These are phyloP conservation scores for Noctua pronuba DNA, from an alignment of 2,888 invertebrate species.

Conservation along the genomic window DNA sequence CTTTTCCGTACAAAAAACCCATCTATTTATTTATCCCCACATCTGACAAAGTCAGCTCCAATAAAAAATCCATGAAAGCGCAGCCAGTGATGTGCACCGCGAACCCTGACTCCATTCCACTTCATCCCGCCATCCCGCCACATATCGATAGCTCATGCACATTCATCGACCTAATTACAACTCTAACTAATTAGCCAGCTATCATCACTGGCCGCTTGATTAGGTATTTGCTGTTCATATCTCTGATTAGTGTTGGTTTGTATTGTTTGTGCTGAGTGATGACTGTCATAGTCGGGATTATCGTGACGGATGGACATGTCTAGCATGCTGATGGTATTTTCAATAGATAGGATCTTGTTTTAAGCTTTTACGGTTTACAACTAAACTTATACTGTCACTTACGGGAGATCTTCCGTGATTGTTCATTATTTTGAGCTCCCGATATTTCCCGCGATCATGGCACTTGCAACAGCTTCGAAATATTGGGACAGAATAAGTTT, in stretches of 20 bases:
- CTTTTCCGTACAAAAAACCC: not conserved
- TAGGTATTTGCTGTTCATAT: slow-evolving; percentile 45
- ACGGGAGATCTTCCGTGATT: too few relatives aligned
- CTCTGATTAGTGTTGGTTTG: slow-evolving; percentile 28
- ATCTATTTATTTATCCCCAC: not conserved
- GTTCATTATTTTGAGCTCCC: too few relatives aligned
- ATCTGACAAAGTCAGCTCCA: not conserved
- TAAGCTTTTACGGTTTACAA: too few relatives aligned
- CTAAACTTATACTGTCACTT: too few relatives aligned
- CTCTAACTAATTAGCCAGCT: slow-evolving; percentile 37
- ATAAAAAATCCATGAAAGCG: slow-evolving; percentile 26
- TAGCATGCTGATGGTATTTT: not conserved
- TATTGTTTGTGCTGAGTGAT: slow-evolving; percentile 12
- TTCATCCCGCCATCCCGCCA: slow-evolving; percentile 35
- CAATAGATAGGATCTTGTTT: too few relatives aligned
- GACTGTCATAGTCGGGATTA: not conserved
- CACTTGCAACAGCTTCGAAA: too few relatives aligned
- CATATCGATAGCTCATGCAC: slow-evolving; percentile 33
- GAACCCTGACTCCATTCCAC: slow-evolving; percentile 44
- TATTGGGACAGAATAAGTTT: too few relatives aligned
- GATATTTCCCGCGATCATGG: too few relatives aligned
- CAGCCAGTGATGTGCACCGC: slow-evolving; percentile 46
- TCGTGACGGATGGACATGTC: not conserved
- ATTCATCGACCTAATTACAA: slow-evolving; percentile 50
- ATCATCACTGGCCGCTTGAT: slow-evolving; percentile 27